Evolutionary conservation across 1,140 invertebrate genomes (phyloP), one percentile per base, ranked within the genome.

Genomic region (Papilio glaucus): DNA sequence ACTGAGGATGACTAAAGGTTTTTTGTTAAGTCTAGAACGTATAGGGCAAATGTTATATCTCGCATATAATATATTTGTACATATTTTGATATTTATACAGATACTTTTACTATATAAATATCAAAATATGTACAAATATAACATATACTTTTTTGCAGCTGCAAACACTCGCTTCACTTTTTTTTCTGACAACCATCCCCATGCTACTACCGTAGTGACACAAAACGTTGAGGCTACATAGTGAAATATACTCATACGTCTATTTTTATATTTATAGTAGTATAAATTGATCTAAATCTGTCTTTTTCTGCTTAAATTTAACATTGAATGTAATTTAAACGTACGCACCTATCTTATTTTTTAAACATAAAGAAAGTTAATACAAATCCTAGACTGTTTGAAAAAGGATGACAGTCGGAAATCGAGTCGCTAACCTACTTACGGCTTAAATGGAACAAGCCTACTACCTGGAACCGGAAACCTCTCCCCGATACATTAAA

Each of bases 351-450:
- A 33, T 33, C 6, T 6, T 33, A 42, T n/a, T 7, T 15, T 21
- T 49, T 18, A 18, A 21, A 49, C 15, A 15, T 49, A 9, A 49
- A 3, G 29, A 0, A 68, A 33, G 13, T 21, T 29, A 68, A 68
- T 15, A 13, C 15, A 29, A n/a, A 33, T 29, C 49, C 38, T 38
- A 49, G 9, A 29, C 42, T 7, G 8, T 37, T 49, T 33, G n/a
- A 37, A 69, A 69, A 69, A 42, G 24, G 12, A 53, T 69, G 67
- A 42, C 67, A 24, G 15, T 21, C 26, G 67, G 67, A 69, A 69
- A 69, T 69, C 42, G 21, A 69, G 13, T 12, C 42, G 65, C 13
- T 69, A 49, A 69, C 67, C 67, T 33, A 69, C 41, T 69, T 69
- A 53, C 60, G 21, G 4, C 29, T 15, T 26, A 29, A 45, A 69